phyloP scores from a whole-genome alignment of 2,888 invertebrate genomes.

The Tipula unca region DNA sequence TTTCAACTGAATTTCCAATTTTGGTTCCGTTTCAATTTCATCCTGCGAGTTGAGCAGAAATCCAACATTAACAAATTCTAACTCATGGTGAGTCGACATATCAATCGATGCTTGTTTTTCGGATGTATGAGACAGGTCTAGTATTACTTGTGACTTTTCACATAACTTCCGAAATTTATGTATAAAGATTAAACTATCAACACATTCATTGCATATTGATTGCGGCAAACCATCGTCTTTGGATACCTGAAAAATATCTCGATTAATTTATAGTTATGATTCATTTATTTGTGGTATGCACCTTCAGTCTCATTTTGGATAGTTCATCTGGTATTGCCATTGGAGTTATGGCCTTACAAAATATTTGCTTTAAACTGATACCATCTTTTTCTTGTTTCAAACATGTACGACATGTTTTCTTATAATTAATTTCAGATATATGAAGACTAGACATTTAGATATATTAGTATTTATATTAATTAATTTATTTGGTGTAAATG shows the following conservation, averaged over 20 bases:
- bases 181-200: slow-evolving; percentile 1
- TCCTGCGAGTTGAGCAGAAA: not conserved
- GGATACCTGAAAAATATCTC: slow-evolving; percentile 3
- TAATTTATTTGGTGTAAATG: no score
- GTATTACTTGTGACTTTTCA: not conserved
- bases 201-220: slow-evolving; percentile 20
- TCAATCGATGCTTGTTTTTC: not conserved
- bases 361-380: not conserved
- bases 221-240: slow-evolving; percentile 22
- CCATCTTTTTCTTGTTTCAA: not conserved
- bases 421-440: not conserved
- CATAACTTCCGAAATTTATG: slow-evolving; percentile 16
- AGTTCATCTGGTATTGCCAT: not conserved
- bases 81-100: not conserved
- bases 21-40: not conserved
- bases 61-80: not conserved
- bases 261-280: no score
- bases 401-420: not conserved
- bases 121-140: not conserved
- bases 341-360: not conserved
- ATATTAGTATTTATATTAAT: no score
- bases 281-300: not conserved
- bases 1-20: no score
- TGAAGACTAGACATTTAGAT: no score
- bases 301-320: not conserved